phyloP scores from a whole-genome alignment of 2,888 invertebrate genomes.

The Melanostoma scalare region DNA sequence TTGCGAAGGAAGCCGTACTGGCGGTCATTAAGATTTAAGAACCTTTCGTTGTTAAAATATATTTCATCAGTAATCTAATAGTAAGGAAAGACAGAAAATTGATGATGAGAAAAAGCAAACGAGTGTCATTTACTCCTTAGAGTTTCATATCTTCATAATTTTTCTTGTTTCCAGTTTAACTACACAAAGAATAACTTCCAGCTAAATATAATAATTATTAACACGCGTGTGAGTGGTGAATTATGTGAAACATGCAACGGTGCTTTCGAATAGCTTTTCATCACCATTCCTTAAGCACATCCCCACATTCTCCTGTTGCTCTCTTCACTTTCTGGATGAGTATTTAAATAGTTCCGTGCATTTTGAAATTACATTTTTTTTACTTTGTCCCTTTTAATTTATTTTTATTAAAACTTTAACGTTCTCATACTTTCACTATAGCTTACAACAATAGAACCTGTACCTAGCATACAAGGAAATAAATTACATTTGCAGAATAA shows the following conservation, averaged over 20 bases:
- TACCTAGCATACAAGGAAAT: constrained; percentile 66
- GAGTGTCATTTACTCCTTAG: too few species aligned
- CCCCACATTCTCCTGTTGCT: constrained; percentile 50
- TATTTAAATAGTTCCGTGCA: constrained; percentile 64
- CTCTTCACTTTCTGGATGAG: constrained; percentile 52
- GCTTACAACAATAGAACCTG: constrained; percentile 58
- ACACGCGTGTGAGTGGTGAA: constrained; percentile 40
- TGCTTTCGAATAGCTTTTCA: constrained; percentile 63
- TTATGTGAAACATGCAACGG: constrained; percentile 60
- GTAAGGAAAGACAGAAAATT: too few species aligned
- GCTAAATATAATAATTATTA: constrained; percentile 42
- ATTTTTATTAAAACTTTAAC: constrained; percentile 45
- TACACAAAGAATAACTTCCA: neutral
- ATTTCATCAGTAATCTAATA: too few species aligned
- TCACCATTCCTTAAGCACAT: constrained; percentile 45
- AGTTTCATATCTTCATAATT: too few species aligned
- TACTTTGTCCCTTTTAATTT: constrained; percentile 8
- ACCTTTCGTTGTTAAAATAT: too few species aligned
- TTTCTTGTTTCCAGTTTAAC: too few species aligned
- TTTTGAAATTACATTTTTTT: neutral
- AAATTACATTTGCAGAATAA: constrained; percentile 72
- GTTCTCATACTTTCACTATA: constrained; percentile 57
- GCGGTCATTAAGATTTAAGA: too few species aligned
- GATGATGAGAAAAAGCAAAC: too few species aligned
- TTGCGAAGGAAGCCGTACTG: too few species aligned